phyloP scores from a whole-genome alignment of 2,113 vertebrate species.

The Pangasianodon hypophthalmus region DNA sequence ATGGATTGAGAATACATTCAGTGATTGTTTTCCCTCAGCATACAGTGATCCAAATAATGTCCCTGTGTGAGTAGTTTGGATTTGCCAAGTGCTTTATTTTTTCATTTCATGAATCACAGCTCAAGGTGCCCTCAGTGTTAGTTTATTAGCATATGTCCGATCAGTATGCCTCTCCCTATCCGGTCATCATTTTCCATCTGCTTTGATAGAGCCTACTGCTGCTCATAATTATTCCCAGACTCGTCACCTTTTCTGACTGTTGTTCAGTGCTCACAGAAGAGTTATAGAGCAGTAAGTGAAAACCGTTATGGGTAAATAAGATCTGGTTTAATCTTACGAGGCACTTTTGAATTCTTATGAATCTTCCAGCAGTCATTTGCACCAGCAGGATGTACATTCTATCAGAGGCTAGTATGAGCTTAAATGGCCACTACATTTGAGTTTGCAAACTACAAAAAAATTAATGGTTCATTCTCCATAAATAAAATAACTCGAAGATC shows the following conservation, averaged over 20 bases:
- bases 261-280: conserved; percentile 26
- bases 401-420: not conserved
- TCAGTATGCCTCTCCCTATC: conserved; percentile 38
- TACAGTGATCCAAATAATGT: conserved; percentile 54
- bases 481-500: not conserved
- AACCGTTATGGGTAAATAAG: conserved; percentile 51
- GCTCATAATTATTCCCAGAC: conserved; percentile 50
- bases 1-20: conserved; percentile 68
- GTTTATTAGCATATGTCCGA: conserved; percentile 42
- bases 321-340: conserved; percentile 31
- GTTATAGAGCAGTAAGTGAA: conserved; percentile 42
- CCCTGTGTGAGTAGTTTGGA: not conserved
- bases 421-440: not conserved
- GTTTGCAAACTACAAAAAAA: not conserved
- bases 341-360: not conserved
- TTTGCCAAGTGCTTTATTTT: conserved; percentile 1
- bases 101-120: not conserved
- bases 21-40: conserved; percentile 10
- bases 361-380: not conserved
- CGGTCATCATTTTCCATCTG: conserved; percentile 32
- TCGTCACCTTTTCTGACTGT: conserved; percentile 36
- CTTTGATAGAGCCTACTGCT: conserved; percentile 30
- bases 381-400: not conserved
- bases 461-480: not conserved
- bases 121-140: conserved; percentile 50